Conservation (phyloP, 2,888 invertebrate genomes). For the Hydraecia micacea region DNA sequence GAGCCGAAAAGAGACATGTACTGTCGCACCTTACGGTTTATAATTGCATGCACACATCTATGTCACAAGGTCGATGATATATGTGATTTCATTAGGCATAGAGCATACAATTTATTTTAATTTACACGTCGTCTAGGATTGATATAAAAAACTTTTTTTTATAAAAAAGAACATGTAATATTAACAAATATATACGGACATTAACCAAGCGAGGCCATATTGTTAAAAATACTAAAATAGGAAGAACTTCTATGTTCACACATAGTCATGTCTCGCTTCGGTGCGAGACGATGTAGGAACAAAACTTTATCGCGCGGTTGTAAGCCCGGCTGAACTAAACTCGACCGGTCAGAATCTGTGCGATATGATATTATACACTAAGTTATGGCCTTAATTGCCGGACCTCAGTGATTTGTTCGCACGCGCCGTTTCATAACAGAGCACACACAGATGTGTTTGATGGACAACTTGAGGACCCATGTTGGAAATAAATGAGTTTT, state of each 20-base stretch:
- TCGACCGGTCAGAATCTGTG: slow-evolving; percentile 66
- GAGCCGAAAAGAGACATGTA: not conserved
- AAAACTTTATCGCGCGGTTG: not conserved
- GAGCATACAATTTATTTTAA: not conserved
- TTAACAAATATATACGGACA: not conserved
- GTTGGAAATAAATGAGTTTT: not conserved
- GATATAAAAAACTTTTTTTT: not conserved
- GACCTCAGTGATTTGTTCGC: slow-evolving; percentile 70
- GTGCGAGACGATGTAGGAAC: not conserved
- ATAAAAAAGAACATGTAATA: too few relatives aligned
- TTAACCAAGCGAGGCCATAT: not conserved
- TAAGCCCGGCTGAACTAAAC: slow-evolving; percentile 65
- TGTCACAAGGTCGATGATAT: not conserved
- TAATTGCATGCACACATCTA: not conserved
- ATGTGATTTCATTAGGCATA: not conserved
- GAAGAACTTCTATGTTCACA: not conserved
- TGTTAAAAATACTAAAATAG: not conserved
- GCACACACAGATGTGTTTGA: slow-evolving; percentile 47
- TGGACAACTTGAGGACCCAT: not conserved
- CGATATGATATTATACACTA: slow-evolving; percentile 69
- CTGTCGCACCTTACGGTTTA: not conserved
- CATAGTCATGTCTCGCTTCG: not conserved
- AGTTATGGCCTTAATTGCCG: slow-evolving; percentile 75
- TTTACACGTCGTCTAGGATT: not conserved
- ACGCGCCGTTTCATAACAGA: slow-evolving; percentile 40